Percentiles rank a stretch among this genome's conserved stretches.
These are phyloP conservation scores for Carcharodon carcharias DNA, from an alignment of 2,797 vertebrate genomes.

Conservation along the genomic window DNA sequence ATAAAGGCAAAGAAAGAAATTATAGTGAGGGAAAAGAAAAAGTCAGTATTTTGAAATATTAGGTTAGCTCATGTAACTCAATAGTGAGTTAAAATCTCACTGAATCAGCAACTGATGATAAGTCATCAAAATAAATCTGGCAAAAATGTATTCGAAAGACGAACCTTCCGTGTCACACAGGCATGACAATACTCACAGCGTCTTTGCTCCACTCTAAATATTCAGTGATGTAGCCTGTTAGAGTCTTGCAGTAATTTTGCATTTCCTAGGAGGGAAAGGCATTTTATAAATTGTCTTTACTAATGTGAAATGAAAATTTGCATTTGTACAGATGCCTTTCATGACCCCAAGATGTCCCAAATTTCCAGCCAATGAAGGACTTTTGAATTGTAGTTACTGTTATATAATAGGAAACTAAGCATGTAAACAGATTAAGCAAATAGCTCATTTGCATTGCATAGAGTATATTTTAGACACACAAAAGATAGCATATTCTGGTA, in stretches of 20 bases:
- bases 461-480: background rate
- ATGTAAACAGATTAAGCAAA: background rate
- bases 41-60: background rate
- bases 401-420: background rate
- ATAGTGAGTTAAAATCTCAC: background rate
- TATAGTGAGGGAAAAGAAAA: background rate
- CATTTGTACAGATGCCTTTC: background rate
- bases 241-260: constrained; percentile 63
- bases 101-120: background rate
- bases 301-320: background rate
- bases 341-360: background rate
- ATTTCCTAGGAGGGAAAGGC: constrained; percentile 65
- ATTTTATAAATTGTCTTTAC: background rate
- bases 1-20: background rate
- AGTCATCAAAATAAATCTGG: background rate
- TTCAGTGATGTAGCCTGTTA: constrained; percentile 76
- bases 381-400: background rate
- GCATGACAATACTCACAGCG: constrained; percentile 68
- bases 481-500: background rate
- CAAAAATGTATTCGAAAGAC: background rate
- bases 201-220: constrained; percentile 80
- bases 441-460: background rate
- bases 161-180: background rate
- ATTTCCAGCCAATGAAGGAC: background rate
- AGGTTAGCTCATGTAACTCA: background rate